Conservation (phyloP, 2,888 invertebrate species). For the Mellilla xanthometata region DNA sequence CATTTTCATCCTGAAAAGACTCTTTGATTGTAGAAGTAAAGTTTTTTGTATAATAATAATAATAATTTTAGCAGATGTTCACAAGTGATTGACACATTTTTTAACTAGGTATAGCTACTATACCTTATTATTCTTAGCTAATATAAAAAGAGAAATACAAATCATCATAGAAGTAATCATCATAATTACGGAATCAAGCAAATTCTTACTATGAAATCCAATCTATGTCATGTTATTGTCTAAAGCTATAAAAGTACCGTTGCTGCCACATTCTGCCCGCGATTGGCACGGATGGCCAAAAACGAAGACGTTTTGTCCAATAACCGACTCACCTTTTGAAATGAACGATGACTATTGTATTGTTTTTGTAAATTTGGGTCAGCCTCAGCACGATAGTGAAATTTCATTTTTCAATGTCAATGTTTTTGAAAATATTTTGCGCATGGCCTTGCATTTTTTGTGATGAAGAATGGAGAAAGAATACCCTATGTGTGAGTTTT, state of each 20-base stretch:
- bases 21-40: too few relatives aligned
- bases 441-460: background rate
- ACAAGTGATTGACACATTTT: too few relatives aligned
- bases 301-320: conserved; percentile 24
- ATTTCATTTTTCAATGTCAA: conserved; percentile 8
- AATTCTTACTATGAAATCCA: conserved; percentile 19
- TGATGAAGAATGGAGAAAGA: too few relatives aligned
- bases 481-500: too few relatives aligned
- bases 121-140: too few relatives aligned
- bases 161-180: too few relatives aligned
- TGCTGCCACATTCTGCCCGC: conserved; percentile 23
- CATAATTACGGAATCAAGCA: conserved; percentile 1
- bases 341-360: conserved; percentile 14
- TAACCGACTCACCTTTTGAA: conserved; percentile 18
- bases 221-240: conserved; percentile 34
- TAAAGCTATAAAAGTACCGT: conserved; percentile 35
- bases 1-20: too few relatives aligned
- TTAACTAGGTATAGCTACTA: too few relatives aligned
- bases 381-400: conserved; percentile 17
- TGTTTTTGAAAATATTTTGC: conserved; percentile 1
- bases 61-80: too few relatives aligned
- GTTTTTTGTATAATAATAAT: too few relatives aligned
- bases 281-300: conserved; percentile 36
- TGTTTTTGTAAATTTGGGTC: conserved; percentile 24
- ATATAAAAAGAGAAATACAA: too few relatives aligned